Evolutionary conservation across 1,140 invertebrate genomes (phyloP).

Genomic region (Cotesia vestalis): DNA sequence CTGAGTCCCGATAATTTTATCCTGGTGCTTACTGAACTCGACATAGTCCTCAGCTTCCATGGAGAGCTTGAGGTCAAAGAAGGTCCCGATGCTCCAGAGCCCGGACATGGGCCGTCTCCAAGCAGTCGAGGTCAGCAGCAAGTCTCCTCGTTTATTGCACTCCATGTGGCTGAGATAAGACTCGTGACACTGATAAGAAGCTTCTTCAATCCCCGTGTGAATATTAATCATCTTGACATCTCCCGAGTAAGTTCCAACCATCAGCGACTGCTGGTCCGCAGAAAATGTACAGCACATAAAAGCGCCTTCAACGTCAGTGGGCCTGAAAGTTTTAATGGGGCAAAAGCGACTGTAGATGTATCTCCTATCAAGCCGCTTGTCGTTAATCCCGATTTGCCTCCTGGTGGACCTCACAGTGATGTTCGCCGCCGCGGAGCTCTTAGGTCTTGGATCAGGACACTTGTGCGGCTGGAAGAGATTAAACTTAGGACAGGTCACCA

Average conservation of each 20-base stretch:
- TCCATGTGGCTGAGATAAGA: constrained; percentile 84
- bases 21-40: constrained; percentile 92
- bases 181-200: constrained; percentile 82
- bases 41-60: constrained; percentile 88
- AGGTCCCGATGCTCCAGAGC: constrained; percentile 81
- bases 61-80: constrained; percentile 77
- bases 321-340: constrained; percentile 83
- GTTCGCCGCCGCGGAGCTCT: constrained; percentile 76
- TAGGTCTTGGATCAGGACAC: constrained; percentile 87
- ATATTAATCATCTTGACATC: constrained; percentile 89
- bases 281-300: constrained; percentile 86
- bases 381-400: constrained; percentile 67
- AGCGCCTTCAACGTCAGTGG: constrained; percentile 77
- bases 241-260: constrained; percentile 87
- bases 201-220: constrained; percentile 80
- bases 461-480: constrained; percentile 91
- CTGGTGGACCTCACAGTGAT: constrained; percentile 72
- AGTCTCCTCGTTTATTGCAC: constrained; percentile 74
- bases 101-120: constrained; percentile 85
- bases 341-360: constrained; percentile 90
- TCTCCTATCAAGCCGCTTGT: constrained; percentile 75
- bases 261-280: constrained; percentile 80
- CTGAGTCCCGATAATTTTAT: constrained; percentile 86
- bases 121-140: constrained; percentile 86
- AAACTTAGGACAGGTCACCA: constrained; percentile 90